These are phyloP conservation scores for Lordiphosa clarofinis DNA, from an alignment of 1,140 invertebrate genomes.

Conservation along the genomic window DNA sequence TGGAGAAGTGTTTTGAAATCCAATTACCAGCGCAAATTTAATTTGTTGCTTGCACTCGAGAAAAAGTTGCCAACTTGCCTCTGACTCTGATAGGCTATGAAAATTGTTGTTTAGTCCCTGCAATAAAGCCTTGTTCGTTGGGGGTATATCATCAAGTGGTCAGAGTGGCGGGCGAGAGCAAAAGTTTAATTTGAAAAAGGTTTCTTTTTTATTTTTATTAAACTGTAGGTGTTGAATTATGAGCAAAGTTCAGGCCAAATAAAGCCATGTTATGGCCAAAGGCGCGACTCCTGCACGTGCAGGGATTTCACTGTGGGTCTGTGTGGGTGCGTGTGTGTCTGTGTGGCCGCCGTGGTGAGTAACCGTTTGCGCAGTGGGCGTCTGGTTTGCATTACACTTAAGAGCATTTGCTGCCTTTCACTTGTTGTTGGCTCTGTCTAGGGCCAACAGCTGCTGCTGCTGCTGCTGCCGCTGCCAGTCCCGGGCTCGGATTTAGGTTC, in stretches of 20 bases:
- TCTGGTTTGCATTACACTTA: no score
- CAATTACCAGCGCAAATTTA: conserved; percentile 77
- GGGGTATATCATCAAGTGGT: conserved; percentile 71
- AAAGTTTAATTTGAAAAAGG: conserved; percentile 77
- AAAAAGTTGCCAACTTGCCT: conserved; percentile 70
- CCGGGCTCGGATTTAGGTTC: no score
- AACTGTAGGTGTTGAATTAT: conserved; percentile 71
- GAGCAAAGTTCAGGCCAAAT: conserved; percentile 64
- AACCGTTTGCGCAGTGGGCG: no score
- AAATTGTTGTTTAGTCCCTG: conserved; percentile 67
- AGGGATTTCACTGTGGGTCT: no score
- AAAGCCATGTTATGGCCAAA: conserved; percentile 1
- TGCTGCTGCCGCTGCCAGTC: not conserved
- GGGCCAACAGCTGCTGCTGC: not conserved
- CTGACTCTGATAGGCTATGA: conserved; percentile 67
- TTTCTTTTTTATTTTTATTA: conserved; percentile 43
- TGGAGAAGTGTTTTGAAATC: conserved; percentile 74
- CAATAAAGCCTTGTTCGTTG: conserved; percentile 51
- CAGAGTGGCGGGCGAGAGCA: conserved; percentile 45
- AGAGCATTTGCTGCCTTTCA: no score
- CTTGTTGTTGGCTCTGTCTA: no score
- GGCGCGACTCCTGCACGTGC: no score
- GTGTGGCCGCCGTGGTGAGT: no score
- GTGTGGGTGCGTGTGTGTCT: no score
- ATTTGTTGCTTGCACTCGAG: conserved; percentile 75